Evolutionary conservation across 2,113 vertebrate genomes (phyloP).

Genomic region (Psittacara wagleri): DNA sequence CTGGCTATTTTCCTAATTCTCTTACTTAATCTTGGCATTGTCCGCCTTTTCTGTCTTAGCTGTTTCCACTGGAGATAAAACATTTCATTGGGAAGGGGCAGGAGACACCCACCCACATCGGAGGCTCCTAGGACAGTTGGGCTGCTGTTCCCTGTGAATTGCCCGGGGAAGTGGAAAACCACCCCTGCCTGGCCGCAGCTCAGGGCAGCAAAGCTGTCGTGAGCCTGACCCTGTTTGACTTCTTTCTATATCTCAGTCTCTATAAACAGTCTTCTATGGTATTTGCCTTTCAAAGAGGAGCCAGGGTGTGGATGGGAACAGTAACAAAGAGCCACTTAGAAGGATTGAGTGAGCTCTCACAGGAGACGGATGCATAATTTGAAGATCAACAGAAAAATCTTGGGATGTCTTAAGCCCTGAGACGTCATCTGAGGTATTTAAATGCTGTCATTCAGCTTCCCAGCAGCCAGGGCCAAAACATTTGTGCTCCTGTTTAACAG

Average conservation of each 20-base stretch:
- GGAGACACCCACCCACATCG: neutral
- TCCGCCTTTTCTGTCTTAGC: neutral
- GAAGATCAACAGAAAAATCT: constrained; percentile 54
- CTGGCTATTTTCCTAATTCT: constrained; percentile 17
- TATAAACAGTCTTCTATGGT: constrained; percentile 53
- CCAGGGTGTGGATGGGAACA: constrained; percentile 27
- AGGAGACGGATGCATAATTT: neutral
- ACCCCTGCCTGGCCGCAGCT: constrained; percentile 9
- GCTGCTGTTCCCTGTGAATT: neutral
- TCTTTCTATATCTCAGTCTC: constrained; percentile 21
- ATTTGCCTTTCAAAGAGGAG: constrained; percentile 62
- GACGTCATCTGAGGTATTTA: neutral
- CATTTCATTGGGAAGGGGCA: neutral
- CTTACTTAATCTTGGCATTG: neutral
- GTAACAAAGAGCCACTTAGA: constrained; percentile 54
- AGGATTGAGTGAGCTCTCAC: constrained; percentile 8
- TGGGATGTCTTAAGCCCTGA: neutral
- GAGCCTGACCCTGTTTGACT: constrained; percentile 66
- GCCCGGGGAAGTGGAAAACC: neutral
- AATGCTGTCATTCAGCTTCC: neutral
- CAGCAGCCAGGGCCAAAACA: neutral
- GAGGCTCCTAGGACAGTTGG: neutral
- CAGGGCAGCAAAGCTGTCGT: neutral
- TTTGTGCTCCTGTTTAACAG: neutral
- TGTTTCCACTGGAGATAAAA: constrained; percentile 10